Conservation (phyloP, 2,113 vertebrate genomes). For the Theropithecus gelada region DNA sequence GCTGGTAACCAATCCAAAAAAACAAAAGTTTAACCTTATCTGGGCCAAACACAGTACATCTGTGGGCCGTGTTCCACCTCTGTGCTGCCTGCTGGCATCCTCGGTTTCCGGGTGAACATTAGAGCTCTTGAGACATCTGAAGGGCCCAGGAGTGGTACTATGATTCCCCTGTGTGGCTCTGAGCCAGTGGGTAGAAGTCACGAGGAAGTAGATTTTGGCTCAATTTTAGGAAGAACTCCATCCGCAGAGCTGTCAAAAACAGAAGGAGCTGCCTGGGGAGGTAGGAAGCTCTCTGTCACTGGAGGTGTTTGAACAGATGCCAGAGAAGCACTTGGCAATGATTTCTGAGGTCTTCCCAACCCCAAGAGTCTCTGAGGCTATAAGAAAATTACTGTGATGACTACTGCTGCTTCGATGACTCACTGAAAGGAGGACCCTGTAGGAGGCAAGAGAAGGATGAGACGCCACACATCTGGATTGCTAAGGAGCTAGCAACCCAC, state of each 20-base stretch:
- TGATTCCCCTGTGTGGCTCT: neutral
- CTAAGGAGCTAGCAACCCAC: neutral
- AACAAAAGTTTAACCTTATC: neutral
- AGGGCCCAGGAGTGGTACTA: neutral
- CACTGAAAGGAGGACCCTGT: neutral
- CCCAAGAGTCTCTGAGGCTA: neutral
- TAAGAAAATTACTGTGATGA: neutral
- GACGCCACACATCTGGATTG: neutral
- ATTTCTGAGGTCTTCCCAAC: slow-evolving; percentile 13
- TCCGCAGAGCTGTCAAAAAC: slow-evolving; percentile 56
- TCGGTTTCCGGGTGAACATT: neutral
- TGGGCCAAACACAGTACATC: neutral
- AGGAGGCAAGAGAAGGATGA: neutral
- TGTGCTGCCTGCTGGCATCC: neutral
- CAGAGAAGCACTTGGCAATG: slow-evolving; percentile 16
- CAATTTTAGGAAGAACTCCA: slow-evolving; percentile 17
- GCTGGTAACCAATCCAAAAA: neutral
- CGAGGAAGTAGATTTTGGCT: slow-evolving; percentile 48
- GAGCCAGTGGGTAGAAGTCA: slow-evolving; percentile 15
- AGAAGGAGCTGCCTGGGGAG: slow-evolving; percentile 67
- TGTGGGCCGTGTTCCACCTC: neutral
- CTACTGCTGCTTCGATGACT: neutral
- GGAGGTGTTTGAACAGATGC: slow-evolving; percentile 70
- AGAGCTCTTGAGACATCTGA: neutral
- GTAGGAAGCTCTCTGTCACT: slow-evolving; percentile 46